phyloP scores from a whole-genome alignment of 2,888 invertebrate species.

The Stenolophus ochropezus region DNA sequence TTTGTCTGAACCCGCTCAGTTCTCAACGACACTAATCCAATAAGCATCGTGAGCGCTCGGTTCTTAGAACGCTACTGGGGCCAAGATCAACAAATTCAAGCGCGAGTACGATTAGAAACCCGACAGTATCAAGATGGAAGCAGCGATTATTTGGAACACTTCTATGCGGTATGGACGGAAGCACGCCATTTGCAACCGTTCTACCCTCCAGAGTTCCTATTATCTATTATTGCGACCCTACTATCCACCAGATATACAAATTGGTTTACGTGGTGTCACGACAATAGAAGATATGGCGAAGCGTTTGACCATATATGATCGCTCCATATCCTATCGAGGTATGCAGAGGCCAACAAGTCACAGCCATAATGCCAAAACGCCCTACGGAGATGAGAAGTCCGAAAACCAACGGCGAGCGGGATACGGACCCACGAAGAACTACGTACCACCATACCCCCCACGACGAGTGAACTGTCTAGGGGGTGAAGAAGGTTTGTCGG shows the following conservation, averaged over 20 bases:
- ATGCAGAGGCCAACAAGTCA: not conserved
- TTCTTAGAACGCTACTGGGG: not conserved
- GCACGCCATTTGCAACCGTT: not conserved
- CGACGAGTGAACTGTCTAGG: not conserved
- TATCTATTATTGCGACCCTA: not conserved
- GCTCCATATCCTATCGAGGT: not conserved
- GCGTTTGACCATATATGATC: no score
- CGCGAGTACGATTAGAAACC: not conserved
- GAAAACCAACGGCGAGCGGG: not conserved
- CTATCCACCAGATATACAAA: not conserved
- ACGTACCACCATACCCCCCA: not conserved
- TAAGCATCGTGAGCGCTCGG: not conserved
- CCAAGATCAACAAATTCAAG: not conserved
- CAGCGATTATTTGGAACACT: not conserved
- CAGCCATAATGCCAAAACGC: no score
- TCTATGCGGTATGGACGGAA: not conserved
- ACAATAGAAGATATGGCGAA: not conserved
- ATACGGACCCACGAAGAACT: no score
- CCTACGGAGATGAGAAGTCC: no score
- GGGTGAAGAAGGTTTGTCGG: not conserved
- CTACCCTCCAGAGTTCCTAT: not conserved
- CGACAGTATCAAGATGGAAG: not conserved
- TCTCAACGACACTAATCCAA: not conserved
- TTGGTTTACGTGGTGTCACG: not conserved
- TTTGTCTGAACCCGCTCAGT: not conserved